Evolutionary conservation across 2,797 vertebrate genomes (phyloP).

Genomic region (Luscinia megarhynchos): DNA sequence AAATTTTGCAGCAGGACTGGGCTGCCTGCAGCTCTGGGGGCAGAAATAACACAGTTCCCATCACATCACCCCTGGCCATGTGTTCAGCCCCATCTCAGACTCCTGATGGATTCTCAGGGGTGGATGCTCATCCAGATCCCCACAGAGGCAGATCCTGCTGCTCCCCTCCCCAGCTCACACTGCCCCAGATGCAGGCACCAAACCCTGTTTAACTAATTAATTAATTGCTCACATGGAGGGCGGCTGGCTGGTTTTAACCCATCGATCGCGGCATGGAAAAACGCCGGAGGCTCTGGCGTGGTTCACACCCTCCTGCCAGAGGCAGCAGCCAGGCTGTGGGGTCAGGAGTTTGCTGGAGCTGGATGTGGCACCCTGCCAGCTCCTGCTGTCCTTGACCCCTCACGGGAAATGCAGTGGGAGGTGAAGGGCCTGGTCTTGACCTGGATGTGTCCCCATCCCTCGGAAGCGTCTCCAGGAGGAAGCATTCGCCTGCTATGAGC

Average conservation of each 20-base stretch:
- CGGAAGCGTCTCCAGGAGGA: not conserved
- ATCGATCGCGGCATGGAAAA: not conserved
- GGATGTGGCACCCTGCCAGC: not conserved
- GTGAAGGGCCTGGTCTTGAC: slow-evolving; percentile 6
- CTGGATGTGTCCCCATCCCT: not conserved
- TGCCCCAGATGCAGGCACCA: not conserved
- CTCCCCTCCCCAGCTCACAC: not conserved
- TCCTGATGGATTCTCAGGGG: not conserved
- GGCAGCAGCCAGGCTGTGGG: not conserved
- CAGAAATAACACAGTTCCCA: not conserved
- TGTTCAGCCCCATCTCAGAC: not conserved
- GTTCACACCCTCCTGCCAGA: not conserved
- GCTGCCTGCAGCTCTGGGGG: not conserved
- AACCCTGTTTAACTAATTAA: not conserved
- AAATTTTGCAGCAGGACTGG: not conserved
- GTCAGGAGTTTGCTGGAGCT: not conserved
- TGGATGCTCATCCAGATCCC: not conserved
- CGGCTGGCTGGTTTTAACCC: not conserved
- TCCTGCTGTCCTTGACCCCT: not conserved
- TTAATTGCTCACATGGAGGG: not conserved
- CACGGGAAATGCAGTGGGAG: not conserved
- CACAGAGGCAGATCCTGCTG: not conserved
- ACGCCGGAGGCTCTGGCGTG: not conserved
- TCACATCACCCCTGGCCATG: rapidly evolving
- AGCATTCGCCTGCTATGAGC: not conserved